phyloP scores from a whole-genome alignment of 2,888 invertebrate species.

The Noctua comes region DNA sequence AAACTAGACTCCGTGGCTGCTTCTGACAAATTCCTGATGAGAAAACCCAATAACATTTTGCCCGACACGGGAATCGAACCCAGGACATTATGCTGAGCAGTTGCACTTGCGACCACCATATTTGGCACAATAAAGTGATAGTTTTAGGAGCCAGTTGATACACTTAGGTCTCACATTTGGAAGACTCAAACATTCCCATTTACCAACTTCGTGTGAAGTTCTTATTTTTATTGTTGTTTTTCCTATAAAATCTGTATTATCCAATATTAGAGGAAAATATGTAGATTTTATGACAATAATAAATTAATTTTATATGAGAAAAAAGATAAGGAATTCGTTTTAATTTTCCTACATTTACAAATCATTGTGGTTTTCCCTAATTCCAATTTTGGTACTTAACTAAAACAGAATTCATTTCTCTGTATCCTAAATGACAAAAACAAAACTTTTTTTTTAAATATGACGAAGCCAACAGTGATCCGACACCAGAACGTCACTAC shows the following conservation, averaged over 20 bases:
- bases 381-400: neutral
- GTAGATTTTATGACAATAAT: neutral
- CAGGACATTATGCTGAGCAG: too few relatives aligned
- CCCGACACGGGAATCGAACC: neutral
- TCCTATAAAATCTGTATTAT: neutral
- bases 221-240: neutral
- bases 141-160: neutral
- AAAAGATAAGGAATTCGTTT: neutral
- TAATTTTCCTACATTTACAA: neutral
- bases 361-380: neutral
- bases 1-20: neutral
- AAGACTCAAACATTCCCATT: neutral
- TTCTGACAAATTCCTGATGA: neutral
- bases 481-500: constrained; percentile 21
- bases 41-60: neutral
- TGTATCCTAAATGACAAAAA: neutral
- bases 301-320: neutral
- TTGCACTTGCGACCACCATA: neutral
- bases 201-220: neutral
- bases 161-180: neutral
- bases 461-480: constrained; percentile 10
- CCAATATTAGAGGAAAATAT: neutral
- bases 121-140: neutral
- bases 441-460: neutral
- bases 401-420: neutral